Percentiles rank a stretch among this genome's conserved stretches.
Conservation (phyloP, 2,888 invertebrate species). For the Spicauda simplicius region DNA sequence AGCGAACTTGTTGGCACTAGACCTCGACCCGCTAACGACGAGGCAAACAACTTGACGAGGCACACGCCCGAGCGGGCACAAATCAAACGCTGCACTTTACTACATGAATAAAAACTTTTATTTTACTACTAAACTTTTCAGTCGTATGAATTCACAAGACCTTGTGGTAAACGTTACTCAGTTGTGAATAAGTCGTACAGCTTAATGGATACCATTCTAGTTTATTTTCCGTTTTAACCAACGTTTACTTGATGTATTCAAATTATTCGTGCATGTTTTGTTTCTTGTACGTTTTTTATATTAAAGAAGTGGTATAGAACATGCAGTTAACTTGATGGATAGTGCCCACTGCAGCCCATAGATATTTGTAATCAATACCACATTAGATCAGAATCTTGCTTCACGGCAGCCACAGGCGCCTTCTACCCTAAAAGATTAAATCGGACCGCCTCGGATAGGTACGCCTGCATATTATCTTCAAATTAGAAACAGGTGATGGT, state of each 20-base stretch:
- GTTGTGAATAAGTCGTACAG: background rate
- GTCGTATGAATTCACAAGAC: background rate
- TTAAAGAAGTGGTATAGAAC: too few species aligned
- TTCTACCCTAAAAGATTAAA: too few species aligned
- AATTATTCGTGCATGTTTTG: background rate
- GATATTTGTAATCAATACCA: too few species aligned
- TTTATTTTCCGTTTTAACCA: background rate
- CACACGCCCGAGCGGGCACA: background rate
- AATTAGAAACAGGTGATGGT: too few species aligned
- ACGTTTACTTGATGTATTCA: background rate
- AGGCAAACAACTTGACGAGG: slow-evolving; percentile 2
- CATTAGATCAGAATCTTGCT: too few species aligned
- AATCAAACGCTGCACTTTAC: slow-evolving; percentile 2
- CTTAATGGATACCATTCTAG: background rate
- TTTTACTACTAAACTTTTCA: slow-evolving; percentile 3
- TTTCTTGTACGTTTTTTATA: too few species aligned
- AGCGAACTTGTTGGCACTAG: slow-evolving; percentile 9
- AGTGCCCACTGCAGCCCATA: too few species aligned
- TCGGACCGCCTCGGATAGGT: too few species aligned
- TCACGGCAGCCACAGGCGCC: too few species aligned
- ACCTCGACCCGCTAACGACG: slow-evolving; percentile 16
- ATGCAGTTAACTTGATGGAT: too few species aligned
- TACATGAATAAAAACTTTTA: slow-evolving; percentile 2
- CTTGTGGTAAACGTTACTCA: background rate
- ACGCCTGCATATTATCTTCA: too few species aligned